Base-by-base conservation (phyloP, 2,113 vertebrate species). In the Pseudonaja textilis region DNA sequence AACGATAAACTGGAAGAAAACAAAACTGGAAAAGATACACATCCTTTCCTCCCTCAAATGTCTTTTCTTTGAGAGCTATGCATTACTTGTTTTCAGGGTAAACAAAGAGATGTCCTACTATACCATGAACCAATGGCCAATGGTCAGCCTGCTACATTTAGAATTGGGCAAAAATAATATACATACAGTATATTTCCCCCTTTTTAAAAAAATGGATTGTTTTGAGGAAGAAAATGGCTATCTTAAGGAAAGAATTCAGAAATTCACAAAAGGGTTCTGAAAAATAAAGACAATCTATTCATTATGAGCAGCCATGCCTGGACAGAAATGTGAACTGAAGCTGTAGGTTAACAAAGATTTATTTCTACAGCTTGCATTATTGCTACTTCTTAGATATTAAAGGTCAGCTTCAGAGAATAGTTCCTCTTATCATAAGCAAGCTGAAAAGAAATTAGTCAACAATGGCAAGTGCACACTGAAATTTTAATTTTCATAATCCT, bases 401-500 rank as follows among this genome's bases (percentile, higher is more conserved):
- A 20, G 26, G 18, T 81, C 23, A n/a, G 34, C 61, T 25, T 92
- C 7, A 20, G 42, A 87, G 29, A 91, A 5, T 25, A 59, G 42
- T 55, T 34, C 55, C 50, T 88, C 23, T 25, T 50, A 92, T 26
- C n/a, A 52, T 64, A 89, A 56, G 55, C n/a, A 89, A n/a, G 42
- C 10, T 26, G 20, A 57, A 16, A 93, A 90, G n/a, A 92, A 61
- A 89, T 69, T 50, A 89, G 45, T 56, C 81, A n/a, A 39, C 55
- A 93, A 56, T 26, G 59, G 42, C 29, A 39, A 89, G 42, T 39
- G 39, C 85, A 47, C 14, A 89, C 86, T 56, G 54, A 81, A 74
- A 42, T 74, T 69, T 89, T 87, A 57, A 89, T 93, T 91, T 91
- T 39, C 56, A 81, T 34, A 89, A 39, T 91, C 56, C 55, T 69